A percentile compares a stretch with the other conserved stretches of the same genome.
These are phyloP conservation scores for Pseudorasbora parva DNA, from an alignment of 2,113 vertebrate species.

Conservation along the genomic window DNA sequence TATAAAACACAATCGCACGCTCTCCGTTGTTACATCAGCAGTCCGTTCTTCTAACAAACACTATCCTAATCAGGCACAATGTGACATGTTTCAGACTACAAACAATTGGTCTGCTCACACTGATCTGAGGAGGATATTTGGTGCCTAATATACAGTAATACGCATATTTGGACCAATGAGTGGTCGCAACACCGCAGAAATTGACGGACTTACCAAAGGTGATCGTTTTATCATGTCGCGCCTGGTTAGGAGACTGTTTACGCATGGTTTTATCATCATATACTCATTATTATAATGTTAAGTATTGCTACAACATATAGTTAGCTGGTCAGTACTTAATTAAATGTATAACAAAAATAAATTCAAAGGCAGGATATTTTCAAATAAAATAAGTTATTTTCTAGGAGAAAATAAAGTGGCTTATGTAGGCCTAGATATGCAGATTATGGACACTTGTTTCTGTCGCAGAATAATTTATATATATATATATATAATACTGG, in stretches of 20 bases:
- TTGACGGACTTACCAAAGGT: background rate
- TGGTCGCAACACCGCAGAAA: background rate
- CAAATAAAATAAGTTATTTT: background rate
- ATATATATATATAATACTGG: no score
- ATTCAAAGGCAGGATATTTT: background rate
- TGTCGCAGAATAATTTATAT: no score
- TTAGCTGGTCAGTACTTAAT: background rate
- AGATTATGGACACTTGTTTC: background rate
- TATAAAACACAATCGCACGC: background rate
- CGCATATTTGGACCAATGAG: background rate
- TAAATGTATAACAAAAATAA: background rate
- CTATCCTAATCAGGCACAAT: background rate
- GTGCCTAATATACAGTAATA: background rate
- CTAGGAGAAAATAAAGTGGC: background rate
- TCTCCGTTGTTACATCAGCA: background rate
- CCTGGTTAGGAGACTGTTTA: background rate
- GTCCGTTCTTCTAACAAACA: background rate
- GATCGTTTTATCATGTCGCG: background rate
- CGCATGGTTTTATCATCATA: background rate
- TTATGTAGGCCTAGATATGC: no score
- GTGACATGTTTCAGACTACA: background rate
- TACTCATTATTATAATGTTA: background rate
- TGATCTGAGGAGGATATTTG: background rate
- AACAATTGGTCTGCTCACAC: background rate
- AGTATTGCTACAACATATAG: slow-evolving; percentile 28